phyloP scores from a whole-genome alignment of 2,113 vertebrate species.

The Phylloscopus whistleri region DNA sequence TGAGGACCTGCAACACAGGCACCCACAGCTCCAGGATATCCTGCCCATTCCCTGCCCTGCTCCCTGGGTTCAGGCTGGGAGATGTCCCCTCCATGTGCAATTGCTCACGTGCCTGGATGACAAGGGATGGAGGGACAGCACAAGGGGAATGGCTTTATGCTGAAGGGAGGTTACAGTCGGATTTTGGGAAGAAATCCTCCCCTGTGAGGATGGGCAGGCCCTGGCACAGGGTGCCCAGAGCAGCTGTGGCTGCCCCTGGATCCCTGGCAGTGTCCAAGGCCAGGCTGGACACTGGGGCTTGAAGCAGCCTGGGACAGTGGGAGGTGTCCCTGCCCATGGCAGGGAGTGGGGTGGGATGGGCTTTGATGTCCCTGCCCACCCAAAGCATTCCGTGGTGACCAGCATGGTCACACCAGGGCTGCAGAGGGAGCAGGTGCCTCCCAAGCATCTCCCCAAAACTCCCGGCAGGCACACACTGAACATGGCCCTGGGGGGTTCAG shows the following conservation, averaged over 20 bases:
- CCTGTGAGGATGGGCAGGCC: fast-evolving
- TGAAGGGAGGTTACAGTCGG: background rate
- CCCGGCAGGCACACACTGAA: background rate
- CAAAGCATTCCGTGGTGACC: background rate
- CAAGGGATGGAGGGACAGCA: background rate
- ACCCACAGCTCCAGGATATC: background rate
- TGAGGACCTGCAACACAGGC: background rate
- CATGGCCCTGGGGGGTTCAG: background rate
- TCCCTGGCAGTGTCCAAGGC: background rate
- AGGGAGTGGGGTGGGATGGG: fast-evolving
- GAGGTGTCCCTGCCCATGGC: background rate
- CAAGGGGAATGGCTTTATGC: background rate
- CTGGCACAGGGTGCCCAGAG: background rate
- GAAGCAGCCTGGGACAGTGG: background rate
- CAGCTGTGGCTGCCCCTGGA: background rate
- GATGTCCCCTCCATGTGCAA: fast-evolving
- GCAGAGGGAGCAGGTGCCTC: background rate
- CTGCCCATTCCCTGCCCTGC: fast-evolving
- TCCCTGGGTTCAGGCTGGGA: fast-evolving
- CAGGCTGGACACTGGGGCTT: fast-evolving
- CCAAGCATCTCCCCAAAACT: background rate
- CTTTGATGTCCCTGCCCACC: background rate
- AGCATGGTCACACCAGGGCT: background rate
- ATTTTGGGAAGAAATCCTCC: background rate
- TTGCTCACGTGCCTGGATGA: fast-evolving